Percentiles rank a stretch among this genome's conserved stretches.
Conservation (phyloP, 2,797 vertebrate genomes). For the Myotis findleyi region DNA sequence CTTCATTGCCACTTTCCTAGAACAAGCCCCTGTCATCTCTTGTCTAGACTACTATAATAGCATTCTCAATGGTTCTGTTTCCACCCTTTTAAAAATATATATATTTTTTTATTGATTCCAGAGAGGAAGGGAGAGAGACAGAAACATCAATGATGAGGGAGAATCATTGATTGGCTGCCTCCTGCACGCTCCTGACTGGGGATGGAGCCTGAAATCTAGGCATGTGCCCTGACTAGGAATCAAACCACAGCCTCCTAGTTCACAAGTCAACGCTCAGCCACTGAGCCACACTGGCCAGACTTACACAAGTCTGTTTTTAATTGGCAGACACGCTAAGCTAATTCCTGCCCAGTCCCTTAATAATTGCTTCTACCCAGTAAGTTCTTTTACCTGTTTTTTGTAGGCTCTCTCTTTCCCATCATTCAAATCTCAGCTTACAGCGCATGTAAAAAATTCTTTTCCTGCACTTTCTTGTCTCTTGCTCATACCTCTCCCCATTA, state of each 20-base stretch:
- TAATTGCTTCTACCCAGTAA: neutral
- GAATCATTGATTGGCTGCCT: neutral
- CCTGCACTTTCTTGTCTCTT: neutral
- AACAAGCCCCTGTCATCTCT: neutral
- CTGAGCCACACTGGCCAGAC: neutral
- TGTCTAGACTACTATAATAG: neutral
- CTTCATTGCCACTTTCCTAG: neutral
- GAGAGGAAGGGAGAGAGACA: neutral
- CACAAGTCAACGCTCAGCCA: neutral
- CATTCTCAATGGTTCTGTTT: conserved; percentile 15
- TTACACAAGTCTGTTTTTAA: neutral
- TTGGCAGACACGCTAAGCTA: neutral
- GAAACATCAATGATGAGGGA: neutral
- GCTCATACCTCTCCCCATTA: neutral
- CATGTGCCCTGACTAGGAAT: neutral
- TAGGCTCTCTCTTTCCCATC: neutral
- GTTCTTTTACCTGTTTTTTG: neutral
- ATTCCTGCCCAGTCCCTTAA: neutral
- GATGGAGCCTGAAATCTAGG: neutral
- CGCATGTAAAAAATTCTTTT: conserved; percentile 45
- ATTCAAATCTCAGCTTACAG: conserved; percentile 4
- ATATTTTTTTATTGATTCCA: neutral
- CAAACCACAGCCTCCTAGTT: neutral
- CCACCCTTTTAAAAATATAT: neutral
- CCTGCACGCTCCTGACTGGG: neutral